These are phyloP conservation scores for Sterna hirundo DNA, from an alignment of 2,113 vertebrate genomes.

Conservation along the genomic window DNA sequence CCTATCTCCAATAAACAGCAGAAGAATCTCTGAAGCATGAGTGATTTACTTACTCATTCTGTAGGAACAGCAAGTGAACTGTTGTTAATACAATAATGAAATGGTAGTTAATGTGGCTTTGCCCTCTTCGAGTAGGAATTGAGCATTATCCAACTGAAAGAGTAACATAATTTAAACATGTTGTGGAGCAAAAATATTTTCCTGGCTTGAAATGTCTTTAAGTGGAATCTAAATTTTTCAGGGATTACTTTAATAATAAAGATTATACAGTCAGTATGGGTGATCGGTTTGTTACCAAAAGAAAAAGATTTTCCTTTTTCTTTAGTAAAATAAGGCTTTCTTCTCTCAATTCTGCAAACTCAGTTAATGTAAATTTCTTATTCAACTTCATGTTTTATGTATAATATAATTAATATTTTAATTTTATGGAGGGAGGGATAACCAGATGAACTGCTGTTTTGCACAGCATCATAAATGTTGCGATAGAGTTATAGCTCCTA, in stretches of 20 bases:
- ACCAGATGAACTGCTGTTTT: neutral
- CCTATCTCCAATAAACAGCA: neutral
- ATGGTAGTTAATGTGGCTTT: slow-evolving; percentile 39
- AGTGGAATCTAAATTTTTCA: neutral
- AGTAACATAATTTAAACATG: slow-evolving; percentile 60
- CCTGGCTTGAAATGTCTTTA: neutral
- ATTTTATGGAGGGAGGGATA: neutral
- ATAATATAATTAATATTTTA: neutral
- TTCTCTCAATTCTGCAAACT: neutral
- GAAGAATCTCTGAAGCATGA: slow-evolving; percentile 32
- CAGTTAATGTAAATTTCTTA: neutral
- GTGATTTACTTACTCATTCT: slow-evolving; percentile 23
- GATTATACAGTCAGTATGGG: neutral
- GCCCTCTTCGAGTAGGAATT: neutral
- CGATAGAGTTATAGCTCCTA: neutral
- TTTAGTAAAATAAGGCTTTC: neutral
- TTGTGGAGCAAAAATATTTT: slow-evolving; percentile 19
- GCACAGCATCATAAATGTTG: neutral
- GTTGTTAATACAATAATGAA: slow-evolving; percentile 65
- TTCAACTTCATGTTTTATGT: neutral
- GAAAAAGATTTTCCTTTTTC: neutral
- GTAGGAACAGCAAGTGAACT: slow-evolving; percentile 57
- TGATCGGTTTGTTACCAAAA: neutral
- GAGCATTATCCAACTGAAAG: slow-evolving; percentile 35
- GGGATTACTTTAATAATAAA: neutral